Evolutionary conservation across 1,140 invertebrate genomes (phyloP).

Genomic region (Drosophila ambigua): DNA sequence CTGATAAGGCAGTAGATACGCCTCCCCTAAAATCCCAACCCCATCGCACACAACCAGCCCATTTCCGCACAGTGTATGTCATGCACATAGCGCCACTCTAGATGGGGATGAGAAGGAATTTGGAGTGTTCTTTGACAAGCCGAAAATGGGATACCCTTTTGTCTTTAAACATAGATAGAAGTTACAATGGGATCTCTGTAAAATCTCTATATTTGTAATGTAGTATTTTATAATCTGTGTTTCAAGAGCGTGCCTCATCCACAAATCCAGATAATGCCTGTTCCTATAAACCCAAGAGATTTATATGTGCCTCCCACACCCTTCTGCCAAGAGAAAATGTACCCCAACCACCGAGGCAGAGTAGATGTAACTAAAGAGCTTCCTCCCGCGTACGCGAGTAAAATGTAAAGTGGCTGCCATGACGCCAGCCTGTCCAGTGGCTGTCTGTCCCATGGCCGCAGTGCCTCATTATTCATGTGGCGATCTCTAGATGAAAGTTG

Average conservation of each 20-base stretch:
- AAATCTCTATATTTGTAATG: too few relatives aligned
- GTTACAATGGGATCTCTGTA: too few relatives aligned
- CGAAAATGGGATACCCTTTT: not conserved
- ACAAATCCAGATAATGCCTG: too few relatives aligned
- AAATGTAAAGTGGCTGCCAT: slow-evolving; percentile 52
- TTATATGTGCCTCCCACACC: not conserved
- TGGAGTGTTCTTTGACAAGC: not conserved
- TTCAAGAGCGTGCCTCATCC: too few relatives aligned
- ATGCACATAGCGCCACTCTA: slow-evolving; percentile 71
- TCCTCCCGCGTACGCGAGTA: slow-evolving; percentile 28
- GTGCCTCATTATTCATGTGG: slow-evolving; percentile 48
- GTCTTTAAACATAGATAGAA: not conserved
- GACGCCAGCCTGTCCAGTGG: slow-evolving; percentile 36
- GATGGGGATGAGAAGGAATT: slow-evolving; percentile 14
- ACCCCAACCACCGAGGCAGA: not conserved
- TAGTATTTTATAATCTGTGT: too few relatives aligned
- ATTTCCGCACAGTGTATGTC: slow-evolving; percentile 54
- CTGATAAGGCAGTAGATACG: slow-evolving; percentile 6
- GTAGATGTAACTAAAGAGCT: not conserved
- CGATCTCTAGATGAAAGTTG: slow-evolving; percentile 30
- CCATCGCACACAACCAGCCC: slow-evolving; percentile 17
- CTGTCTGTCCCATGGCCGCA: not conserved
- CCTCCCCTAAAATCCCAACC: slow-evolving; percentile 24
- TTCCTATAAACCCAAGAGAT: not conserved
- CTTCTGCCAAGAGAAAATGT: slow-evolving; percentile 3